These are phyloP conservation scores for Actenoides hombroni DNA, from an alignment of 2,113 vertebrate species.

Conservation along the genomic window DNA sequence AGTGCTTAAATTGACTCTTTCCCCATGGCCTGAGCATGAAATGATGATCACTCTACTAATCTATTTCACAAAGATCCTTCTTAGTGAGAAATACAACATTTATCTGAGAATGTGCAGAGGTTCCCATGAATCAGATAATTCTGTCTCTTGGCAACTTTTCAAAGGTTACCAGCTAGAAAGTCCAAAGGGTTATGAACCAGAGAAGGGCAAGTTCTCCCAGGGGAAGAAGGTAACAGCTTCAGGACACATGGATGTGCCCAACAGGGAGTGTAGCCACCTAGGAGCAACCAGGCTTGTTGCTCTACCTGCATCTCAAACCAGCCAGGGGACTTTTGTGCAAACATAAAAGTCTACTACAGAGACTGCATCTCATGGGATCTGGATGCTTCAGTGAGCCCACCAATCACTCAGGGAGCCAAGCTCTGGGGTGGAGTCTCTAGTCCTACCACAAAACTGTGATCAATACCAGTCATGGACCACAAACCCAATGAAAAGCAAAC, in stretches of 20 bases:
- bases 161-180: background rate
- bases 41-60: background rate
- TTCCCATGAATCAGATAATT: background rate
- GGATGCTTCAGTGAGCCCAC: background rate
- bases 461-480: fast-evolving
- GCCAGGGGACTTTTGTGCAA: background rate
- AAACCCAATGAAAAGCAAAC: background rate
- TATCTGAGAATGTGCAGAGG: background rate
- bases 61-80: background rate
- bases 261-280: background rate
- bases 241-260: background rate
- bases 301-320: background rate
- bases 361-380: background rate
- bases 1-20: background rate
- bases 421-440: background rate
- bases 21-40: background rate
- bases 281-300: background rate
- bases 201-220: background rate
- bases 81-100: background rate
- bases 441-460: background rate
- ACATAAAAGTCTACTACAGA: background rate
- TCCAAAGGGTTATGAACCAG: background rate
- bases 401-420: background rate
- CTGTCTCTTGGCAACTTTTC: constrained; percentile 10
- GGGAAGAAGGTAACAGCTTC: background rate